Evolutionary conservation across 1,140 invertebrate species (phyloP).

Genomic region (Melanaphis sacchari): DNA sequence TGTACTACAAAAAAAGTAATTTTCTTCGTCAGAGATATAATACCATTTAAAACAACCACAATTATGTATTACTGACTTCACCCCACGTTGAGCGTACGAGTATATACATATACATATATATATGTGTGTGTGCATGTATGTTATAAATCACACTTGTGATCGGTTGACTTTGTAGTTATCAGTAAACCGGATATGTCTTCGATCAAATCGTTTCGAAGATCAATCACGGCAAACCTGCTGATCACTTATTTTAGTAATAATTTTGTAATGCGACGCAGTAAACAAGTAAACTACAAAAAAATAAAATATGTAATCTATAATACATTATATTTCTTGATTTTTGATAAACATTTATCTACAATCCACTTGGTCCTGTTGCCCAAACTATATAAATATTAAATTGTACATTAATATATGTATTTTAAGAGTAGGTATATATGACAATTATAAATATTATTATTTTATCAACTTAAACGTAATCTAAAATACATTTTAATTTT

Average conservation of each 20-base stretch:
- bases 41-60: neutral
- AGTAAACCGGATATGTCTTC: neutral
- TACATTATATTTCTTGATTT: constrained; percentile 37
- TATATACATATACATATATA: too few species aligned
- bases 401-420: neutral
- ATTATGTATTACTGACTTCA: neutral
- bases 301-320: constrained; percentile 14
- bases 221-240: neutral
- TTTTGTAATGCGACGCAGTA: neutral
- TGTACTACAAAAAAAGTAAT: neutral
- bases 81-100: neutral
- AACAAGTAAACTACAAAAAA: neutral
- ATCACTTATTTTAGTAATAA: neutral
- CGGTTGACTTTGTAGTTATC: neutral
- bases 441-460: neutral
- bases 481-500: constrained; percentile 3
- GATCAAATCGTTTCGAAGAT: neutral
- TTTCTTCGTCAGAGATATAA: neutral
- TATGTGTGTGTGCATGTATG: neutral
- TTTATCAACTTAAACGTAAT: constrained; percentile 9
- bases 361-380: constrained; percentile 39
- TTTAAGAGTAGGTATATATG: neutral
- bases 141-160: neutral
- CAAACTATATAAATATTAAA: constrained; percentile 26
- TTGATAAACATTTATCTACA: constrained; percentile 31